Conservation (phyloP, 2,113 vertebrate species). For the Phycodurus eques region DNA sequence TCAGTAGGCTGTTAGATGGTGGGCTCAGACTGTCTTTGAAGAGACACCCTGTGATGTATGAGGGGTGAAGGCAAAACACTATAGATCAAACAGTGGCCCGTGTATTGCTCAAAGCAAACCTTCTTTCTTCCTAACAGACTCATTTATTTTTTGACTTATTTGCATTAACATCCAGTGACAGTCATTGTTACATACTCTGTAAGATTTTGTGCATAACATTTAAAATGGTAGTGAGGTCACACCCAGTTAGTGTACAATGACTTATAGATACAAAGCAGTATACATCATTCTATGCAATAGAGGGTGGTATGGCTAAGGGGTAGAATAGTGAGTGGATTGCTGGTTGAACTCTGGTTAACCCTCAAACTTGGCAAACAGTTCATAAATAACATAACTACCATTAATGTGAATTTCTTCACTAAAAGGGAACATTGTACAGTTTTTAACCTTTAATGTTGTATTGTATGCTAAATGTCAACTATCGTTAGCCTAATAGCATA, state of each 20-base stretch:
- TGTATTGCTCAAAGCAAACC: conserved; percentile 12
- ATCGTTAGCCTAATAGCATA: too few species aligned
- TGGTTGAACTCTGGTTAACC: not conserved
- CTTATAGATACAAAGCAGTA: not conserved
- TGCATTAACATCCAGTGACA: not conserved
- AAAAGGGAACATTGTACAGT: not conserved
- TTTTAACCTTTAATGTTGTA: too few species aligned
- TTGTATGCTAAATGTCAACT: too few species aligned
- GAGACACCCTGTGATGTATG: conserved; percentile 33
- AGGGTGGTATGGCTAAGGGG: not conserved
- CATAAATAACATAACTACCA: not conserved
- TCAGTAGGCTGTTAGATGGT: conserved; percentile 32
- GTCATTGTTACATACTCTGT: not conserved
- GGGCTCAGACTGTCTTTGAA: conserved; percentile 37
- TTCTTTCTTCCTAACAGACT: conserved; percentile 2
- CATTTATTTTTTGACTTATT: conserved; percentile 6
- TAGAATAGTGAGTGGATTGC: not conserved
- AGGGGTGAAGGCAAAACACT: conserved; percentile 29
- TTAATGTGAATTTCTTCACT: not conserved
- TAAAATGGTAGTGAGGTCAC: conserved; percentile 5
- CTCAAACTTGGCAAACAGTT: not conserved
- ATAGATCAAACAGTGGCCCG: conserved; percentile 4
- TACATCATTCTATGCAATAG: not conserved
- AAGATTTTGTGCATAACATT: not conserved
- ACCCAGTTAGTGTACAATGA: not conserved